phyloP scores from a whole-genome alignment of 2,888 invertebrate genomes.

The Eilema caniola region DNA sequence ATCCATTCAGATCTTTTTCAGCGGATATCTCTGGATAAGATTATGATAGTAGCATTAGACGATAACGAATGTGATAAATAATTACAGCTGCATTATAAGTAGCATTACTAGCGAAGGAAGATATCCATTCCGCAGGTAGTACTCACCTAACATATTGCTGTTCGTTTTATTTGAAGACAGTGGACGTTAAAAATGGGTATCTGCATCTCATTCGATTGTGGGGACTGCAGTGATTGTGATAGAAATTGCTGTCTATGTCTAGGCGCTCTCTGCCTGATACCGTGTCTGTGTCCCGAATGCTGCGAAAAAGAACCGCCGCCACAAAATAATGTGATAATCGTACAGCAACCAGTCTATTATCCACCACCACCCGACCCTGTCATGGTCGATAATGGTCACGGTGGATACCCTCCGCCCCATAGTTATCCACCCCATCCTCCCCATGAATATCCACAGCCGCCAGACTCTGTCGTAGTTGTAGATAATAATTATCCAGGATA shows the following conservation, averaged over 20 bases:
- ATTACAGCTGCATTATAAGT: not conserved
- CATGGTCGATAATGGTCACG: not conserved
- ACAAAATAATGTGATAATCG: not conserved
- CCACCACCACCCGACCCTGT: constrained; percentile 10
- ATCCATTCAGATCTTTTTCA: not conserved
- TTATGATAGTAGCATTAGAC: not conserved
- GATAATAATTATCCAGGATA: constrained; percentile 19
- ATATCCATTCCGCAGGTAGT: not conserved
- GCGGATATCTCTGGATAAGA: constrained; percentile 8
- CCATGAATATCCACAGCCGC: constrained; percentile 11
- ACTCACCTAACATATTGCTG: not conserved
- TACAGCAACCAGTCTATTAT: not conserved
- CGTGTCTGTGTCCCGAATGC: constrained; percentile 62
- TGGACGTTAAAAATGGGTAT: constrained; percentile 3
- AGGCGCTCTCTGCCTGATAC: constrained; percentile 60
- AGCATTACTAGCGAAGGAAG: not conserved
- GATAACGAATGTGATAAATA: constrained; percentile 16
- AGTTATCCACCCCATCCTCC: not conserved
- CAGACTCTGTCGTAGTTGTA: no score
- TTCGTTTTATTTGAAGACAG: not conserved
- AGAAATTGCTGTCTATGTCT: constrained; percentile 63
- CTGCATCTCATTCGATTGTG: constrained; percentile 12
- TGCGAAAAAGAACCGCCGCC: constrained; percentile 52
- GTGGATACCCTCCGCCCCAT: not conserved
- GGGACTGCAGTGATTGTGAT: constrained; percentile 52